phyloP scores from a whole-genome alignment of 2,888 invertebrate genomes.

The Gasteruption jaculator region DNA sequence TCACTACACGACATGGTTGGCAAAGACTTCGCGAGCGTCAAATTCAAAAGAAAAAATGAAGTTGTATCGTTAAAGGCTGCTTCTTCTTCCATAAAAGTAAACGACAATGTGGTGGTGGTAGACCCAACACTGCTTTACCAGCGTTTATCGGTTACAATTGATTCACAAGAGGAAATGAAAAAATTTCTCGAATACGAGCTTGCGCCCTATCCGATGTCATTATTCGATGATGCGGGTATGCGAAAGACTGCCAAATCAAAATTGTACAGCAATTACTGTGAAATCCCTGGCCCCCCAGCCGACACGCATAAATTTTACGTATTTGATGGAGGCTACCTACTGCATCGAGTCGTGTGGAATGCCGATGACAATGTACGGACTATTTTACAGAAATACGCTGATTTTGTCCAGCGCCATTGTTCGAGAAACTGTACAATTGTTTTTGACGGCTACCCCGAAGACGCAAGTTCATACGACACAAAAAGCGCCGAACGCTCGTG shows the following conservation, averaged over 20 bases:
- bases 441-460: too few relatives aligned
- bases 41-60: conserved; percentile 16
- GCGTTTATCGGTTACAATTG: conserved; percentile 23
- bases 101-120: conserved; percentile 16
- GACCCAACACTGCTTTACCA: conserved; percentile 27
- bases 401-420: too few relatives aligned
- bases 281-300: background rate
- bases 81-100: conserved; percentile 19
- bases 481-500: too few relatives aligned
- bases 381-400: too few relatives aligned
- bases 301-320: conserved; percentile 11
- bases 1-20: conserved; percentile 12
- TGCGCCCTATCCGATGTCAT: conserved; percentile 6
- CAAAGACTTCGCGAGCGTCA: conserved; percentile 11
- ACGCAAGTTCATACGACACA: too few relatives aligned
- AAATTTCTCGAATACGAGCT: conserved; percentile 21
- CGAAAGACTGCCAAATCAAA: conserved; percentile 25
- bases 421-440: too few relatives aligned
- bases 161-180: conserved; percentile 24
- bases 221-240: conserved; percentile 25
- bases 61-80: conserved; percentile 12
- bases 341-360: conserved; percentile 12
- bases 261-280: conserved; percentile 15
- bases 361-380: too few relatives aligned
- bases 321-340: conserved; percentile 14